Conservation (phyloP, 2,888 invertebrate species). For the Pseudoips prasinana region DNA sequence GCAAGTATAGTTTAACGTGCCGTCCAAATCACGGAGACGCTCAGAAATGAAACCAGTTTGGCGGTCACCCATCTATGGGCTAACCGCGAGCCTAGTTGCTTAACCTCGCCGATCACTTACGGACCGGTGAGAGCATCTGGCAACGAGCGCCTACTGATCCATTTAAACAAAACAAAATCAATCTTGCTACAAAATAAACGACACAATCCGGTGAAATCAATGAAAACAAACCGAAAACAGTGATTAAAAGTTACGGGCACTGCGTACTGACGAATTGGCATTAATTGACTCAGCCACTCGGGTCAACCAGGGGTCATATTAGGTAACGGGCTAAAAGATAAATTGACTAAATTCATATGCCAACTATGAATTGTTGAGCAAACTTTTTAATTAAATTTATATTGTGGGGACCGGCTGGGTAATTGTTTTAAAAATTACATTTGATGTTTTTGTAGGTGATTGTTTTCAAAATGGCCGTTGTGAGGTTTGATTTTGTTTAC, state of each 20-base stretch:
- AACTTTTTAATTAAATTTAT: constrained; percentile 30
- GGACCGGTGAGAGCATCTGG: too few species aligned
- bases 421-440: constrained; percentile 32
- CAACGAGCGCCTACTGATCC: too few species aligned
- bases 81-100: too few species aligned
- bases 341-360: constrained; percentile 22
- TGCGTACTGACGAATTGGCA: constrained; percentile 30
- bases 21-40: too few species aligned
- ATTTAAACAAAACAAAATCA: constrained; percentile 10
- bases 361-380: constrained; percentile 18
- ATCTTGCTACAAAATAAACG: constrained; percentile 16
- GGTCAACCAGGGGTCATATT: constrained; percentile 11
- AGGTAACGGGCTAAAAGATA: constrained; percentile 11
- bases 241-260: constrained; percentile 39
- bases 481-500: too few species aligned
- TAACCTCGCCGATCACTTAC: too few species aligned
- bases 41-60: too few species aligned
- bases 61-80: too few species aligned
- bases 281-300: constrained; percentile 27
- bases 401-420: constrained; percentile 6
- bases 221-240: constrained; percentile 31
- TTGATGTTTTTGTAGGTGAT: too few species aligned
- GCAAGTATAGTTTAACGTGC: too few species aligned
- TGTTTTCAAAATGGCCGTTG: too few species aligned
- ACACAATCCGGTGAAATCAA: constrained; percentile 20